Conservation (phyloP, 2,888 invertebrate species). For the Dasysyrphus albostriatus region DNA sequence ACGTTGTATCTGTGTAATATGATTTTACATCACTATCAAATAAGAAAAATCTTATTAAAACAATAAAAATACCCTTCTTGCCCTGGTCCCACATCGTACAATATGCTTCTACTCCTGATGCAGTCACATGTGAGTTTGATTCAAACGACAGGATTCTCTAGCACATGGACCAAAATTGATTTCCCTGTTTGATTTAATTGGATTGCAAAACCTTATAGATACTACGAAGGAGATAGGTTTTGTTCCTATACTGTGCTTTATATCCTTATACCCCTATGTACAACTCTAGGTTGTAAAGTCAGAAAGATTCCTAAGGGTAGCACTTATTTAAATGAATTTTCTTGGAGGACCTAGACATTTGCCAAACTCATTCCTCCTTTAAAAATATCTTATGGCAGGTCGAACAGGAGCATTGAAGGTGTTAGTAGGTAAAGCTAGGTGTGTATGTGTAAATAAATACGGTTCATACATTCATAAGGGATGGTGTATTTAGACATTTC, state of each 20-base stretch:
- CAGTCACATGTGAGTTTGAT: background rate
- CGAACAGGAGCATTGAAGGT: slow-evolving; percentile 28
- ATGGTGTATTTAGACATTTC: slow-evolving; percentile 36
- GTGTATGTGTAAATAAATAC: background rate
- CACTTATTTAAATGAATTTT: slow-evolving; percentile 65
- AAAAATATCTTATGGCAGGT: background rate
- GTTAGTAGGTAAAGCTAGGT: slow-evolving; percentile 6
- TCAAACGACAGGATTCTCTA: slow-evolving; percentile 11
- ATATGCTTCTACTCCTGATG: background rate
- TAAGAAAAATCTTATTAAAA: slow-evolving; percentile 55
- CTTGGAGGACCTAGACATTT: slow-evolving; percentile 21
- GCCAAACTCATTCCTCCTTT: slow-evolving; percentile 1
- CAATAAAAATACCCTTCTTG: slow-evolving; percentile 40
- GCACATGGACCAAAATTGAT: slow-evolving; percentile 52
- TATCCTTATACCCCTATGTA: background rate
- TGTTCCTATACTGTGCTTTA: background rate
- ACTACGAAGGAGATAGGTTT: background rate
- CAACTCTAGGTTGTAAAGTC: slow-evolving; percentile 9
- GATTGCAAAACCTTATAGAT: slow-evolving; percentile 32
- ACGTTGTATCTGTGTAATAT: background rate
- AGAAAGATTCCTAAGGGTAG: slow-evolving; percentile 33
- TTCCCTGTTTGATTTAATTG: slow-evolving; percentile 57
- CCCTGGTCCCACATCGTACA: background rate
- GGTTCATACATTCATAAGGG: background rate
- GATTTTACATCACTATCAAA: slow-evolving; percentile 12